Conservation (phyloP, 2,888 invertebrate species). For the Antitype chi region DNA sequence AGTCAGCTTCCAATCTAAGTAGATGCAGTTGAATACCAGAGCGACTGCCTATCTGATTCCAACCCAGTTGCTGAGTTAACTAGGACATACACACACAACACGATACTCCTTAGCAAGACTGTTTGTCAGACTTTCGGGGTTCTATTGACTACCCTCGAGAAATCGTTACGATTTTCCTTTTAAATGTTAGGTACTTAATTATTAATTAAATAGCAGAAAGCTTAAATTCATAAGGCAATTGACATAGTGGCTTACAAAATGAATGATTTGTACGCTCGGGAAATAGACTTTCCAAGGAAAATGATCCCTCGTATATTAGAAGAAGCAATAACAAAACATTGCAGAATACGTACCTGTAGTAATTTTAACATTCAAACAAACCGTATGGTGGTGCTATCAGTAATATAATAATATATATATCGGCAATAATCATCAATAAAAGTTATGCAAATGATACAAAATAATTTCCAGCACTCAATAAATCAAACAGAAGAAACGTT, state of each 20-base stretch:
- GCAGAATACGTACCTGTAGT: neutral
- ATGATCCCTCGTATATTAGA: neutral
- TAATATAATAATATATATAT: no score
- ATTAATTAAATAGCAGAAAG: neutral
- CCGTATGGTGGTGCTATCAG: neutral
- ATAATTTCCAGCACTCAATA: neutral
- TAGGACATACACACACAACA: no score
- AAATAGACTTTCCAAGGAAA: no score
- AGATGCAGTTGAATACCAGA: no score
- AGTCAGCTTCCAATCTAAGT: no score
- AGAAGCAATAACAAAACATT: neutral
- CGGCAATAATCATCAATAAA: slow-evolving; percentile 13
- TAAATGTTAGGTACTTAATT: neutral
- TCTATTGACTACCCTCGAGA: neutral
- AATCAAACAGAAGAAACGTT: slow-evolving; percentile 32
- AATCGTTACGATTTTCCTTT: neutral
- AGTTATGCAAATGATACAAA: slow-evolving; percentile 15
- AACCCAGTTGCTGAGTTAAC: no score
- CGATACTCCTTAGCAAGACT: neutral
- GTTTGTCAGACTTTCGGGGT: neutral
- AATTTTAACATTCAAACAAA: neutral
- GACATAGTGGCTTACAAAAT: neutral
- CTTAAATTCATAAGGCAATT: neutral
- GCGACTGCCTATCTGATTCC: no score
- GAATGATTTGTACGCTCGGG: neutral